Evolutionary conservation across 1,140 invertebrate genomes (phyloP).

Genomic region (Neotoxoptera formosana): DNA sequence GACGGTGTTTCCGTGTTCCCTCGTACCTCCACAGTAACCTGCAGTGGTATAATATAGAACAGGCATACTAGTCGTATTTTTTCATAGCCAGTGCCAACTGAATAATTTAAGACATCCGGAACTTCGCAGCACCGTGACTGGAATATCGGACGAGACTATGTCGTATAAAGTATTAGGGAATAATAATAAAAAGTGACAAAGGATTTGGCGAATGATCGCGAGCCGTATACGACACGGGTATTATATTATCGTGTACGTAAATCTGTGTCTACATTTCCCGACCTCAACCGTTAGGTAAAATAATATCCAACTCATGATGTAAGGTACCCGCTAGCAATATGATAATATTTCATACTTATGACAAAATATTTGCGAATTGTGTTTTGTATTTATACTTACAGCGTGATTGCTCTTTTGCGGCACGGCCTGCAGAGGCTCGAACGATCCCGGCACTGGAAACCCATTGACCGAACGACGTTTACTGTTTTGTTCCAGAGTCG

Average conservation of each 20-base stretch:
- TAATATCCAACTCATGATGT: background rate
- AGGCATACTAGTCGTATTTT: slow-evolving; percentile 18
- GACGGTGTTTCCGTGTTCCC: background rate
- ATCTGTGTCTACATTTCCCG: background rate
- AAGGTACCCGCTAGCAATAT: background rate
- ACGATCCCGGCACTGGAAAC: slow-evolving; percentile 53
- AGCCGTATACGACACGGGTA: background rate
- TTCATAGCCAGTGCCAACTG: slow-evolving; percentile 13
- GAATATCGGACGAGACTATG: background rate
- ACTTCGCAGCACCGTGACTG: background rate
- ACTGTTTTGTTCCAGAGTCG: slow-evolving; percentile 74
- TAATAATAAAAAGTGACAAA: background rate
- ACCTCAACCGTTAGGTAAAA: background rate
- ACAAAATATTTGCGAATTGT: background rate
- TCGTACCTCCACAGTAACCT: background rate
- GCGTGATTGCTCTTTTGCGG: background rate
- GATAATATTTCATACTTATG: background rate
- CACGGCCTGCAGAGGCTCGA: slow-evolving; percentile 49
- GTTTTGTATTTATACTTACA: background rate
- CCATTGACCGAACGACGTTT: slow-evolving; percentile 69
- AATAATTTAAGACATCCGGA: slow-evolving; percentile 37
- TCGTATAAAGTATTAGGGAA: background rate
- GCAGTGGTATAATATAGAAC: background rate
- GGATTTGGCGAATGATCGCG: slow-evolving; percentile 3
- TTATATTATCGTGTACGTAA: background rate